Evolutionary conservation across 1,140 invertebrate species (phyloP).

Genomic region (Camponotus floridanus): DNA sequence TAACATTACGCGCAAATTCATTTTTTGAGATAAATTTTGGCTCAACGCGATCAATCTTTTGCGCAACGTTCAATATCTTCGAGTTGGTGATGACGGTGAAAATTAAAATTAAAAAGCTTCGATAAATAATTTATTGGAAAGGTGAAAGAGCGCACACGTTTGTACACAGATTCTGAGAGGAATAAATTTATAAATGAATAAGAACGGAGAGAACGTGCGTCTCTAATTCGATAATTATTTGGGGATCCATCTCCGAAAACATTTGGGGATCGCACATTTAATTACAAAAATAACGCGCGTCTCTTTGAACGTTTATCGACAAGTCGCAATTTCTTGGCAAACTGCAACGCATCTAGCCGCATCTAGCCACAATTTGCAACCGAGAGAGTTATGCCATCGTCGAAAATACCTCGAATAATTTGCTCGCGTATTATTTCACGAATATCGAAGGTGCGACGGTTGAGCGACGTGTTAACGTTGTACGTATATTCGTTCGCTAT

Average conservation of each 20-base stretch:
- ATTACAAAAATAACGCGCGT: background rate
- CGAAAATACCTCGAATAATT: conserved; percentile 38
- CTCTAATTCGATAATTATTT: background rate
- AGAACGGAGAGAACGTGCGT: background rate
- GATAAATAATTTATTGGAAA: too few relatives aligned
- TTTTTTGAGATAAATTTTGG: too few relatives aligned
- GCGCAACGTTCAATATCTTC: too few relatives aligned
- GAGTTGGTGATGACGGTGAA: too few relatives aligned
- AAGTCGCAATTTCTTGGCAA: conserved; percentile 28
- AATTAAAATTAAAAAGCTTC: too few relatives aligned
- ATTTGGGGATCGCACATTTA: background rate
- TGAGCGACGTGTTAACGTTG: conserved; percentile 46
- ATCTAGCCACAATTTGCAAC: background rate
- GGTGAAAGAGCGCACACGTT: too few relatives aligned
- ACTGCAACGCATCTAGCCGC: conserved; percentile 5
- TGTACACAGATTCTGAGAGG: too few relatives aligned
- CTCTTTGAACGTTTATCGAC: conserved; percentile 11
- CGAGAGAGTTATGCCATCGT: conserved; percentile 47
- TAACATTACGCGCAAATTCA: too few relatives aligned
- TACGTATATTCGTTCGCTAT: background rate
- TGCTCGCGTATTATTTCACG: conserved; percentile 8
- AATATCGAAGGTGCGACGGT: conserved; percentile 11
- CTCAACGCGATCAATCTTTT: too few relatives aligned
- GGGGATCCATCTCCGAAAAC: too few relatives aligned
- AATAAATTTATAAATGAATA: background rate